Base-by-base conservation (phyloP, 2,888 invertebrate genomes). In the Apocheima hispidaria region DNA sequence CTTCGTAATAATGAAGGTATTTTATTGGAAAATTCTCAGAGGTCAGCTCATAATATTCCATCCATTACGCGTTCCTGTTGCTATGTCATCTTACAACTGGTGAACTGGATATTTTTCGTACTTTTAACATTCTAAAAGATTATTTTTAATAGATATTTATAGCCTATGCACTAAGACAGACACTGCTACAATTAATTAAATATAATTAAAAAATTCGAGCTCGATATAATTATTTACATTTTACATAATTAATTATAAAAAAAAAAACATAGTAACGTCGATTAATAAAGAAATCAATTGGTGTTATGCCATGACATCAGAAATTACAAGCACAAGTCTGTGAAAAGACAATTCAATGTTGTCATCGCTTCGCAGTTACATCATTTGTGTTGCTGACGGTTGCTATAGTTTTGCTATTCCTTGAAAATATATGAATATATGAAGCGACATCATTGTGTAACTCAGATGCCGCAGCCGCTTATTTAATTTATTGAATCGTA, bases 401-500 rank as follows among this genome's bases (percentile, higher is more conserved):
- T 14, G 52, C 41, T 26, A n/a, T n/a, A 26, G 54, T 54, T 54
- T 54, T 26, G 50, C 50, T 16, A 44, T 44, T 44, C 14, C 26
- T 18, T 46, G 49, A 36, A 28, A 55, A 53, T 33, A 55, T 60
- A 20, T 20, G 40, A 43, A 53, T 58, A 54, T 51, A 58, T 38
- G 43, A 40, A 41, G 9, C 5, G n/a, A 65, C 63, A 64, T 78
- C 63, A 64, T 78, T 78, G 65, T 72, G 78, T 66, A 78, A 78
- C 66, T 33, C 23, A 55, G 64, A 54, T 68, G 70, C 66, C 66
- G 66, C 66, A 55, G 53, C 64, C 59, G 54, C 49, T 48, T 61
- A 58, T 60, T 69, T 60, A 77, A 80, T 82, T 78, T 73, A 79
- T 74, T 60, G 63, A 66, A 62, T 74, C 75, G 68, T 80, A 79